A percentile compares a stretch with the other conserved stretches of the same genome.
phyloP scores from a whole-genome alignment of 2,113 vertebrate species.

The Chlamydotis undulata region DNA sequence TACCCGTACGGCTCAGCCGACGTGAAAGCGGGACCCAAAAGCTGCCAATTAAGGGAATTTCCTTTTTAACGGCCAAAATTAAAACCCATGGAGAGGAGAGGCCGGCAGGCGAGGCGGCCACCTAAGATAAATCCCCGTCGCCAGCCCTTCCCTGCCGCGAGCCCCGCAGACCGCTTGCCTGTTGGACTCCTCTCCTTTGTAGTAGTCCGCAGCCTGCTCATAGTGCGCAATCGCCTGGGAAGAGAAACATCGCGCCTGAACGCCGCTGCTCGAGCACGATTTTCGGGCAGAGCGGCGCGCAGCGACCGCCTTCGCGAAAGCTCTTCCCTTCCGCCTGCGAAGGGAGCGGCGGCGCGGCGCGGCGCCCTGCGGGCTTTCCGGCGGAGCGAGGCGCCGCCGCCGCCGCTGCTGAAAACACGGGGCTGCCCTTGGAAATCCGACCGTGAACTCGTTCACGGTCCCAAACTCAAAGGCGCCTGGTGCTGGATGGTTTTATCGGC shows the following conservation, averaged over 20 bases:
- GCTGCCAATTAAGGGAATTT: background rate
- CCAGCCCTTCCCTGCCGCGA: background rate
- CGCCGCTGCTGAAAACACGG: fast-evolving
- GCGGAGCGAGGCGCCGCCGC: fast-evolving
- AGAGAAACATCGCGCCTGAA: background rate
- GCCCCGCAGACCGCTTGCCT: conserved; percentile 76
- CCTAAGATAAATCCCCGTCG: background rate
- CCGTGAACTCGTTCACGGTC: fast-evolving
- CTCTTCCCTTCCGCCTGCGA: background rate
- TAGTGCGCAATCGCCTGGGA: conserved; percentile 95
- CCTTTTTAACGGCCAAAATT: background rate
- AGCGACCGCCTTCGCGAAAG: background rate
- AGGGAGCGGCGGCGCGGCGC: background rate
- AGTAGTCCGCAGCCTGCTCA: conserved; percentile 98
- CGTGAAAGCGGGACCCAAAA: background rate
- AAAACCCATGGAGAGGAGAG: background rate
- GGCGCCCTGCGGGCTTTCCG: fast-evolving
- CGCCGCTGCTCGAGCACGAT: background rate
- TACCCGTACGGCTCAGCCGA: fast-evolving
- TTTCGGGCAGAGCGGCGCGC: background rate
- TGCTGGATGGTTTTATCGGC: fast-evolving
- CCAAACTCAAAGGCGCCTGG: background rate
- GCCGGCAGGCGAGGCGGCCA: background rate
- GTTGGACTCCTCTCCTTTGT: conserved; percentile 98
- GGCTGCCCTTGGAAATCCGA: background rate